Evolutionary conservation across 2,113 vertebrate species (phyloP).

Genomic region (Saccopteryx leptura): DNA sequence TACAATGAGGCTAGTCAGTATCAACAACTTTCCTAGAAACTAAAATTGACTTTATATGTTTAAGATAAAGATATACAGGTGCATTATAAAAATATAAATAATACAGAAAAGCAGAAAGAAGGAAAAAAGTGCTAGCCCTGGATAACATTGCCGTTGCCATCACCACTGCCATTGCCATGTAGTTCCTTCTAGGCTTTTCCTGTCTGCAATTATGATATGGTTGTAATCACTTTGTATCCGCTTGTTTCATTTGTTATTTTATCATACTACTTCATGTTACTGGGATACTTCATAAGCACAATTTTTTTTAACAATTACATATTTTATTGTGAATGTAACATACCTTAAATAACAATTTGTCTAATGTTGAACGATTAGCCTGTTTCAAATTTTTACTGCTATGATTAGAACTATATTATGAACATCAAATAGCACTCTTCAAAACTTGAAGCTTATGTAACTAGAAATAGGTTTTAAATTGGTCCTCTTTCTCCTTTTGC

Average conservation of each 20-base stretch:
- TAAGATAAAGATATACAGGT: not conserved
- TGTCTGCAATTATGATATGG: not conserved
- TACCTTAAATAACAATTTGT: not conserved
- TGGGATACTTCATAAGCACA: conserved; percentile 14
- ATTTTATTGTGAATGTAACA: not conserved
- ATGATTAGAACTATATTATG: conserved; percentile 6
- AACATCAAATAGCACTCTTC: not conserved
- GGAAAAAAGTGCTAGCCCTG: not conserved
- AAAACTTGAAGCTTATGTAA: not conserved
- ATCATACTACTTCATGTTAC: not conserved
- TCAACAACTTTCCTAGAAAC: not conserved
- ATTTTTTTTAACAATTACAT: conserved; percentile 1
- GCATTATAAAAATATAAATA: not conserved
- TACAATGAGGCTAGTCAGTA: conserved; percentile 2
- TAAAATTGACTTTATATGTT: conserved; percentile 47
- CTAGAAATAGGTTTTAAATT: conserved; percentile 52
- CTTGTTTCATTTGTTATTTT: not conserved
- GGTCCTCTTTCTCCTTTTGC: conserved; percentile 8
- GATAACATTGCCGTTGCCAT: too few relatives aligned
- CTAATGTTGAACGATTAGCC: not conserved
- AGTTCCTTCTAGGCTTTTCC: not conserved
- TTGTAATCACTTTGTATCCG: not conserved
- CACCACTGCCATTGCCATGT: not conserved
- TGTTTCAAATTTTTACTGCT: not conserved
- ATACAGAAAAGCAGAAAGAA: conserved; percentile 42